Percentiles rank a stretch among this genome's conserved stretches.
These are phyloP conservation scores for Frieseomelitta varia DNA, from an alignment of 1,140 invertebrate species.

Conservation along the genomic window DNA sequence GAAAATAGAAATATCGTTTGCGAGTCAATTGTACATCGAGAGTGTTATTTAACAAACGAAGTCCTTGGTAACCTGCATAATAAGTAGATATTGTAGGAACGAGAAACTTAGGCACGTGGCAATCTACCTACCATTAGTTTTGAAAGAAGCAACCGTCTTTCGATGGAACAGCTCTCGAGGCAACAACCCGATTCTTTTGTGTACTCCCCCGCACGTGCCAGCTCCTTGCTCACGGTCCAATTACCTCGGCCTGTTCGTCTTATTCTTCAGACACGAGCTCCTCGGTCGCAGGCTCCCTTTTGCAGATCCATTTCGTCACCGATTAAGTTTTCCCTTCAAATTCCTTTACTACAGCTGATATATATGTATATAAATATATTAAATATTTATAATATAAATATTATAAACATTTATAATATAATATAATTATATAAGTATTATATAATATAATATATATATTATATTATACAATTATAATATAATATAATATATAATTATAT, in stretches of 20 bases:
- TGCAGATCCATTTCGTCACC: neutral
- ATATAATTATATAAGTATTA: too few relatives aligned
- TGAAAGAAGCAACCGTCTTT: constrained; percentile 15
- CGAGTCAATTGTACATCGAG: neutral
- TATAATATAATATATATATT: too few relatives aligned
- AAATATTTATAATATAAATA: too few relatives aligned
- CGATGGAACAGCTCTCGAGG: constrained; percentile 11
- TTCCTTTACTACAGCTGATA: constrained; percentile 54
- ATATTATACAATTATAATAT: too few relatives aligned
- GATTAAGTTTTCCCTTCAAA: neutral
- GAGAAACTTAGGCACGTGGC: neutral
- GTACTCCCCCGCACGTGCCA: constrained; percentile 62
- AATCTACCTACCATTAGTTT: constrained; percentile 66
- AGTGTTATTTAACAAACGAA: neutral
- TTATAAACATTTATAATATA: too few relatives aligned
- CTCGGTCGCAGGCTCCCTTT: constrained; percentile 33
- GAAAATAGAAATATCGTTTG: neutral
- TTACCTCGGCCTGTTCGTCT: constrained; percentile 59
- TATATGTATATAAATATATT: neutral
- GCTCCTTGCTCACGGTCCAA: constrained; percentile 46
- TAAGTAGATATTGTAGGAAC: neutral
- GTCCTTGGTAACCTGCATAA: neutral
- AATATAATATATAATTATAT: too few relatives aligned
- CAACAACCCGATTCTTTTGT: constrained; percentile 41
- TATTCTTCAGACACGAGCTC: constrained; percentile 16